These are phyloP conservation scores for Pterocles burchelli DNA, from an alignment of 2,113 vertebrate genomes.

Conservation along the genomic window DNA sequence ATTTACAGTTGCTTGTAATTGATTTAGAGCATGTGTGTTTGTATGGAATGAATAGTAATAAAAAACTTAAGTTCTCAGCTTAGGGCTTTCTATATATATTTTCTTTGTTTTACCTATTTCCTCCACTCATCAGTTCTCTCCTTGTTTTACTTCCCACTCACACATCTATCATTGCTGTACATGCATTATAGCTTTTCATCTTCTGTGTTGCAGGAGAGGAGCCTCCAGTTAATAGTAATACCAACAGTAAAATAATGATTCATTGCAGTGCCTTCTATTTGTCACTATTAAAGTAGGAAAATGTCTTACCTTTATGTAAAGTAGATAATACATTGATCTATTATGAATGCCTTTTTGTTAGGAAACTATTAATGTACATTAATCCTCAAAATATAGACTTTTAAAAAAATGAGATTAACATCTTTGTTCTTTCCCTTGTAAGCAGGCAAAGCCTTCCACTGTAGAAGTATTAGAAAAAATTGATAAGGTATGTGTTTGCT, in stretches of 20 bases:
- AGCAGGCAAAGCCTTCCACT: slow-evolving; percentile 92
- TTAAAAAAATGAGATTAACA: background rate
- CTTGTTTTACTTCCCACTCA: background rate
- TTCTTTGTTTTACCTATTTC: background rate
- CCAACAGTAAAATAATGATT: background rate
- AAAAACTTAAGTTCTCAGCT: background rate
- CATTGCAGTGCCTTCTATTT: background rate
- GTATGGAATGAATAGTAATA: background rate
- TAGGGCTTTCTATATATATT: background rate
- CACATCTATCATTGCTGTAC: background rate
- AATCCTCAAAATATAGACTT: background rate
- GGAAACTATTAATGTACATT: background rate
- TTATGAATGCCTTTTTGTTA: background rate
- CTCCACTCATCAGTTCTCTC: background rate
- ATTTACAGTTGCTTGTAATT: background rate
- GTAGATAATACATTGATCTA: background rate
- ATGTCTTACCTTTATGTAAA: background rate
- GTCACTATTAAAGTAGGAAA: background rate
- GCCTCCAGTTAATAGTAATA: background rate
- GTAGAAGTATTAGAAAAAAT: slow-evolving; percentile 94
- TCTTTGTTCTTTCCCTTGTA: slow-evolving; percentile 39
- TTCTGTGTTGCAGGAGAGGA: background rate
- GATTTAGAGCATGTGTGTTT: background rate
- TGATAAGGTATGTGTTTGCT: slow-evolving; percentile 88
- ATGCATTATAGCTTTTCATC: background rate